Evolutionary conservation across 2,113 vertebrate genomes (phyloP), one percentile per base, ranked within the genome.

Genomic region (Heliornis fulica): DNA sequence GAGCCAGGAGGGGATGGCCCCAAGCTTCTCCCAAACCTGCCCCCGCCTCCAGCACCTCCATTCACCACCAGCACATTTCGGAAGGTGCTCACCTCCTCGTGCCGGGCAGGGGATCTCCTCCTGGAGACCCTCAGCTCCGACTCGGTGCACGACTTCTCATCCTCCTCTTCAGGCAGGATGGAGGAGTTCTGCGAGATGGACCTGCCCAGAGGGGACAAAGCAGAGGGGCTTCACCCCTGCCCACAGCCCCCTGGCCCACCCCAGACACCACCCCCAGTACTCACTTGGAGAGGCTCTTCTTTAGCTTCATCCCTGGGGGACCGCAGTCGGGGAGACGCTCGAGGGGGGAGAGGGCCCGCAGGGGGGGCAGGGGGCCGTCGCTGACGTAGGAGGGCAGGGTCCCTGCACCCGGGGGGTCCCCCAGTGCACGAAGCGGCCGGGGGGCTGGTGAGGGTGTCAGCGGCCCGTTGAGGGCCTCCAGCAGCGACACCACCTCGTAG

Each of bases 401-500:
- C 56, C 98, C 98, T 2, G 98, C 59, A 25, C 98, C 97, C 10
- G 98, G 98, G 90, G 98, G 98, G 40, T 95, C 98, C 75, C 98
- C 97, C n/a, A 98, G 97, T 2, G 87, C 96, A 1, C 98, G 98
- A 40, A 98, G 97, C 0, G 98, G 98, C 60, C 98, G 98, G 8
- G 96, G 91, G 1, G 98, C 98, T 0, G 98, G 98, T 1, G 99
- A 99, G 1, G 98, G 98, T 12, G 96, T 98, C 76, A 99, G 98
- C 1, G 99, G 99, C 32, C 99, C 99, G 0, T 99, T 99, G 95
- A 99, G 97, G 7, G 99, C 99, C 94, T 99, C 99, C 96, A 99
- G 98, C 38, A 99, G 98, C 1, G 99, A 99, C 57, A 99, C 99
- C 16, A 98, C 99, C 95, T 99, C 99, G 1, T 99, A 99, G 4